phyloP scores from a whole-genome alignment of 2,888 invertebrate species.

The Parasteatoda lunata region DNA sequence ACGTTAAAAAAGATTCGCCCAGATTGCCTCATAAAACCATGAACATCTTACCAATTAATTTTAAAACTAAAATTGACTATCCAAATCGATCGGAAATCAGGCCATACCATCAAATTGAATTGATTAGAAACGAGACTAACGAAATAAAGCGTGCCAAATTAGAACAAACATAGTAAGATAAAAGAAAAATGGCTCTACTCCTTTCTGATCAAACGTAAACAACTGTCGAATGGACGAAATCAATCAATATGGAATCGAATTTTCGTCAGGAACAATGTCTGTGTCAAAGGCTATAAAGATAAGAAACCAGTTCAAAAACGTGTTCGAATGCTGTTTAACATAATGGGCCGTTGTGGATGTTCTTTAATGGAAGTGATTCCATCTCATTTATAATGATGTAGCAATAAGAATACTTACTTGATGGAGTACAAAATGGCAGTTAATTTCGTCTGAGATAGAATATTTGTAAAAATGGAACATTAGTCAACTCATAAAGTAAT shows the following conservation, averaged over 20 bases:
- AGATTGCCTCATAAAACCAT: too few relatives aligned
- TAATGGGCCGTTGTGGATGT: slow-evolving; percentile 10
- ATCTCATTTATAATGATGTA: too few relatives aligned
- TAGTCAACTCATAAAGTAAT: too few relatives aligned
- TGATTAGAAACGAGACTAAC: background rate
- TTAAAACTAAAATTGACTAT: too few relatives aligned
- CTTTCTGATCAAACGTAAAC: background rate
- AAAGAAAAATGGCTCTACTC: background rate
- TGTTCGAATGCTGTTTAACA: slow-evolving; percentile 6
- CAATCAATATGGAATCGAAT: background rate
- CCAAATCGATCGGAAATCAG: too few relatives aligned
- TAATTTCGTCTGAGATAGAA: too few relatives aligned
- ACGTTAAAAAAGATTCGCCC: too few relatives aligned
- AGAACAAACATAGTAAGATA: background rate
- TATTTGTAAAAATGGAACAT: too few relatives aligned
- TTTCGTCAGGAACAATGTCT: slow-evolving; percentile 15
- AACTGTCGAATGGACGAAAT: background rate
- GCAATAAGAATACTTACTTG: too few relatives aligned
- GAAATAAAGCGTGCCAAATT: background rate
- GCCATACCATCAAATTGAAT: background rate
- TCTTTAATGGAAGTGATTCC: background rate
- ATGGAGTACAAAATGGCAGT: too few relatives aligned
- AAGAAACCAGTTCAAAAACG: background rate
- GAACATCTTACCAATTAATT: too few relatives aligned
- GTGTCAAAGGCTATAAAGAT: slow-evolving; percentile 20